Percentiles rank a stretch among this genome's conserved stretches.
Evolutionary conservation across 2,888 invertebrate species (phyloP).

Genomic region (Lysandra bellargus): DNA sequence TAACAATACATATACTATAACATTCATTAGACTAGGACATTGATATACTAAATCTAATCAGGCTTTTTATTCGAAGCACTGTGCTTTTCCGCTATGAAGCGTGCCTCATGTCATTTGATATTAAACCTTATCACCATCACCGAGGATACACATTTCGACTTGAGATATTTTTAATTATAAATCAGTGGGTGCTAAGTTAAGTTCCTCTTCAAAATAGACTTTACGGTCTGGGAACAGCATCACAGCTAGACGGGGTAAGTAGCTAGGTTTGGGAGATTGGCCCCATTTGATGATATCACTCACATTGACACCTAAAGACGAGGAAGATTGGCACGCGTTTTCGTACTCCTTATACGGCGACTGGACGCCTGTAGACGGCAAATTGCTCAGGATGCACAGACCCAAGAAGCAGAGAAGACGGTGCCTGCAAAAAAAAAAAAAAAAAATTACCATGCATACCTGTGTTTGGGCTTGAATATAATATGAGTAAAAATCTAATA

Average conservation of each 20-base stretch:
- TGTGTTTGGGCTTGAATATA: no score
- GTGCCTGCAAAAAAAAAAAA: constrained; percentile 49
- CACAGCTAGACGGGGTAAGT: constrained; percentile 54
- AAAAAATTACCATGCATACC: not conserved
- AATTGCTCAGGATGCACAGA: constrained; percentile 49
- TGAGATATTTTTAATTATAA: constrained; percentile 23
- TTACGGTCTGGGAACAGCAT: constrained; percentile 53
- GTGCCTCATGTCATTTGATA: constrained; percentile 21
- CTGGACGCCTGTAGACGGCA: constrained; percentile 45
- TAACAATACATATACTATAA: not conserved
- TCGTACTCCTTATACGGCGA: constrained; percentile 49
- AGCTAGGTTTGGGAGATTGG: constrained; percentile 42
- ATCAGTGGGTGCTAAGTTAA: constrained; percentile 40
- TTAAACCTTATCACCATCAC: constrained; percentile 20
- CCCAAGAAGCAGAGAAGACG: constrained; percentile 61
- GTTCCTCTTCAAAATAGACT: constrained; percentile 52
- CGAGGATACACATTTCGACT: not conserved
- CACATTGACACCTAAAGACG: constrained; percentile 42
- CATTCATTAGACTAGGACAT: not conserved
- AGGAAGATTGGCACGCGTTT: constrained; percentile 46
- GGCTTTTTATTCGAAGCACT: not conserved
- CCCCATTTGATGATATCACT: constrained; percentile 53
- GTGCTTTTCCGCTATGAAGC: not conserved
- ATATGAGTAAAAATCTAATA: not conserved
- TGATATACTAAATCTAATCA: constrained; percentile 23